Evolutionary conservation across 2,888 invertebrate species (phyloP).

Genomic region (Nematopogon swammerdamellus): DNA sequence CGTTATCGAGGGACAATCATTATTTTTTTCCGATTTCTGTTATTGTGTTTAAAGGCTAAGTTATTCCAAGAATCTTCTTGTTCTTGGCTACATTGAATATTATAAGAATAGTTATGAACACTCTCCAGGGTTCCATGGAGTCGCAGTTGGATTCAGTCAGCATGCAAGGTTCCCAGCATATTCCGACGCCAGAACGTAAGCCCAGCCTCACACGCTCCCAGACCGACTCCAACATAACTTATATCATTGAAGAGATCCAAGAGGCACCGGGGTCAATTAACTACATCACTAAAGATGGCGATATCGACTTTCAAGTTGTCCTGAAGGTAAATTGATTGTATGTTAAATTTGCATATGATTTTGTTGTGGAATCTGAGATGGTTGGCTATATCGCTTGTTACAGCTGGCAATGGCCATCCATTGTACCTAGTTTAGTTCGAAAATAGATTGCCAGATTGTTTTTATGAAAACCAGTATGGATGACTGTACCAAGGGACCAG

Average conservation of each 20-base stretch:
- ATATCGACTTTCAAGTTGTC: slow-evolving; percentile 88
- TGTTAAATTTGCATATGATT: not conserved
- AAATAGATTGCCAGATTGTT: too few species aligned
- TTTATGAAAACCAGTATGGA: too few species aligned
- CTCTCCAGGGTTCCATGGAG: slow-evolving; percentile 74
- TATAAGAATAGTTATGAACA: too few species aligned
- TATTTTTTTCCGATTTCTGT: too few species aligned
- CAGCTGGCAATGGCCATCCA: too few species aligned
- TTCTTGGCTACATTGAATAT: too few species aligned
- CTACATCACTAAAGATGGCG: slow-evolving; percentile 94
- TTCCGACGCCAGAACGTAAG: slow-evolving; percentile 62
- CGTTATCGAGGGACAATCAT: too few species aligned
- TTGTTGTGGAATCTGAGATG: not conserved
- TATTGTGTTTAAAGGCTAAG: too few species aligned
- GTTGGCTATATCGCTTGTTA: too few species aligned
- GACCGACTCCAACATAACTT: slow-evolving; percentile 90
- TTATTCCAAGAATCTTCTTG: too few species aligned
- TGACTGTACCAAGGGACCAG: too few species aligned
- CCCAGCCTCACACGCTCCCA: slow-evolving; percentile 79
- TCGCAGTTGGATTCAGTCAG: slow-evolving; percentile 77
- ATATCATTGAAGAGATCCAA: slow-evolving; percentile 79
- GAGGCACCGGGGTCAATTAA: slow-evolving; percentile 86
- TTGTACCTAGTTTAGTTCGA: too few species aligned
- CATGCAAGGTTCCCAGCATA: slow-evolving; percentile 58
- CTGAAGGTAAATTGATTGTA: slow-evolving; percentile 66